Evolutionary conservation across 2,113 vertebrate species (phyloP).

Genomic region (Campylorhamphus procurvoides): DNA sequence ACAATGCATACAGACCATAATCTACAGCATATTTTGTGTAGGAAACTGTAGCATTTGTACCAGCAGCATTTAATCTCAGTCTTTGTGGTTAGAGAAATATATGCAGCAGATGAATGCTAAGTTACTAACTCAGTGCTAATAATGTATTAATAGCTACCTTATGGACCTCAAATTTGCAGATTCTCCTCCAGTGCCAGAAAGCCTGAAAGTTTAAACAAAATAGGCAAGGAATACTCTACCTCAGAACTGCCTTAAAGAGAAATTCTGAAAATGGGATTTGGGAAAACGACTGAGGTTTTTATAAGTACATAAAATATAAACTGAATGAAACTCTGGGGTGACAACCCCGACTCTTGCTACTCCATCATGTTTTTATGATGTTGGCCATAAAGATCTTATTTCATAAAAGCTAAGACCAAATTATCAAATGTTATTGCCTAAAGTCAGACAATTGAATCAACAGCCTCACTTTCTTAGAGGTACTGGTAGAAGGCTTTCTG

Average conservation of each 20-base stretch:
- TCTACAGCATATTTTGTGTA: neutral
- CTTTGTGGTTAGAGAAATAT: neutral
- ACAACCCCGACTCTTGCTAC: neutral
- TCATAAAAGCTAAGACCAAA: neutral
- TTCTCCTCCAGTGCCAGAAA: neutral
- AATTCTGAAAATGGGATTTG: neutral
- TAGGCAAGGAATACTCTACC: neutral
- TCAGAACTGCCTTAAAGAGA: neutral
- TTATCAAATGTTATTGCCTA: neutral
- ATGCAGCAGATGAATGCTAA: neutral
- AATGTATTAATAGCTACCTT: neutral
- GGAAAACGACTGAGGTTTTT: neutral
- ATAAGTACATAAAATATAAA: neutral
- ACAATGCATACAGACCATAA: neutral
- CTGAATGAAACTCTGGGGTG: neutral
- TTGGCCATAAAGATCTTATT: rapidly evolving
- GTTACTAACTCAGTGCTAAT: neutral
- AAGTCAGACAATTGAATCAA: neutral
- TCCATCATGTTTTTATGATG: neutral
- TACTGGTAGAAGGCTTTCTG: neutral
- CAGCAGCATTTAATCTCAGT: neutral
- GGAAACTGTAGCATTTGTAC: neutral
- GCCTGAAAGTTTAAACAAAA: neutral
- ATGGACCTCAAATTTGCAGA: neutral
- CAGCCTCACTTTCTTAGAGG: neutral